Percentiles rank a stretch among this genome's conserved stretches.
Conservation (phyloP, 2,113 vertebrate species). For the Elgaria multicarinata region DNA sequence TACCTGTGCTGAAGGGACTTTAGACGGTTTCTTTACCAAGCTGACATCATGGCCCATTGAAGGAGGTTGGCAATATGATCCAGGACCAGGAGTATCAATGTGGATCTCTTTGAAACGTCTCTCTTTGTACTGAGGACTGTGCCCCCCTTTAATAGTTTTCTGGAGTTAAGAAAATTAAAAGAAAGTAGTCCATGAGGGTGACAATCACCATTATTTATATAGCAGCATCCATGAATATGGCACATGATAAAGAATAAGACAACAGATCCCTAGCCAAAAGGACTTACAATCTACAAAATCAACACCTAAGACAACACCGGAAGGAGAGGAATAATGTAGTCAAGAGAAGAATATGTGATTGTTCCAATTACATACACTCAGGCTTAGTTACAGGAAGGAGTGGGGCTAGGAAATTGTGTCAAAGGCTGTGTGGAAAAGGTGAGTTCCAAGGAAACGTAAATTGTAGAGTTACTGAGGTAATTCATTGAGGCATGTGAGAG, state of each 20-base stretch:
- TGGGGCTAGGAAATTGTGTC: background rate
- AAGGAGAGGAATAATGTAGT: background rate
- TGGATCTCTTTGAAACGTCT: constrained; percentile 76
- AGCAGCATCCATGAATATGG: background rate
- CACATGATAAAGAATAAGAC: constrained; percentile 19
- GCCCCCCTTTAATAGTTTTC: constrained; percentile 72
- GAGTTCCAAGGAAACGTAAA: background rate
- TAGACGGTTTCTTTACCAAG: constrained; percentile 30
- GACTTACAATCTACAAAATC: background rate
- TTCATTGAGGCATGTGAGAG: too few species aligned
- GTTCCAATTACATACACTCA: background rate
- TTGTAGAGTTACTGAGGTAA: background rate
- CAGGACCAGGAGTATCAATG: constrained; percentile 79
- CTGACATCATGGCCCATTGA: constrained; percentile 4
- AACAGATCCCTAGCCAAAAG: background rate
- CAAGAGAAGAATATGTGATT: background rate
- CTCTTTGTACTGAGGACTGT: constrained; percentile 82
- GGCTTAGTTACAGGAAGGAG: too few species aligned
- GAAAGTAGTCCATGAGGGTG: constrained; percentile 22
- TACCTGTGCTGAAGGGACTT: constrained; percentile 42
- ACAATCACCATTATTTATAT: constrained; percentile 1
- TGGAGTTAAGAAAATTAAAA: constrained; percentile 38
- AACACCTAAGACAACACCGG: background rate
- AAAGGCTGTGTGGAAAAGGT: background rate
- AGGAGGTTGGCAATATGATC: constrained; percentile 71